Conservation (phyloP, 2,797 vertebrate genomes). For the Enteromius fasciolatus region DNA sequence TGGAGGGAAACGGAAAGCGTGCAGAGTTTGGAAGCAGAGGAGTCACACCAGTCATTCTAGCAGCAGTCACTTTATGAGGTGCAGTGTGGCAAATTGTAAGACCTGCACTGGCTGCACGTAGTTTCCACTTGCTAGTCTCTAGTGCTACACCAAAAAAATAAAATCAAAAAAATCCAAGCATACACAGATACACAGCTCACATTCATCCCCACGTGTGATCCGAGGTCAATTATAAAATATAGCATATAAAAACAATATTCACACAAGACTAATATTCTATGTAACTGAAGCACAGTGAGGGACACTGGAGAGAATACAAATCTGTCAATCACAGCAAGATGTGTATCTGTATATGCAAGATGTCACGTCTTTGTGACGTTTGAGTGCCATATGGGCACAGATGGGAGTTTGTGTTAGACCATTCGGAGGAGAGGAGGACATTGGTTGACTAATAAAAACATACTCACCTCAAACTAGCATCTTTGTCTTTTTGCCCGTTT, state of each 20-base stretch:
- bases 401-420: constrained; percentile 49
- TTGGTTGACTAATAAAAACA: constrained; percentile 60
- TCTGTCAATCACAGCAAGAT: not conserved
- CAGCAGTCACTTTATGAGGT: constrained; percentile 33
- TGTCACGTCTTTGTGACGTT: constrained; percentile 44
- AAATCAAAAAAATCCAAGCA: not conserved
- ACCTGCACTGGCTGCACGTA: not conserved
- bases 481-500: constrained; percentile 20
- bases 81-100: not conserved
- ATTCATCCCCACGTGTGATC: not conserved
- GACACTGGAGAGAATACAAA: no score
- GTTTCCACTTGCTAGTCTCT: not conserved
- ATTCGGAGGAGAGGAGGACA: constrained; percentile 39
- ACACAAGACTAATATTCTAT: not conserved
- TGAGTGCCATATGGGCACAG: constrained; percentile 53
- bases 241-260: not conserved
- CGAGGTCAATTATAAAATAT: not conserved
- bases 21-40: not conserved
- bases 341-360: constrained; percentile 34
- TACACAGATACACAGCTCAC: not conserved
- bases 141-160: not conserved
- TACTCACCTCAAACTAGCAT: constrained; percentile 50
- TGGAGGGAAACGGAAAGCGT: not conserved
- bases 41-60: not conserved
- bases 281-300: not conserved